Conservation (phyloP, 2,888 invertebrate genomes). For the Leucophenga montana region DNA sequence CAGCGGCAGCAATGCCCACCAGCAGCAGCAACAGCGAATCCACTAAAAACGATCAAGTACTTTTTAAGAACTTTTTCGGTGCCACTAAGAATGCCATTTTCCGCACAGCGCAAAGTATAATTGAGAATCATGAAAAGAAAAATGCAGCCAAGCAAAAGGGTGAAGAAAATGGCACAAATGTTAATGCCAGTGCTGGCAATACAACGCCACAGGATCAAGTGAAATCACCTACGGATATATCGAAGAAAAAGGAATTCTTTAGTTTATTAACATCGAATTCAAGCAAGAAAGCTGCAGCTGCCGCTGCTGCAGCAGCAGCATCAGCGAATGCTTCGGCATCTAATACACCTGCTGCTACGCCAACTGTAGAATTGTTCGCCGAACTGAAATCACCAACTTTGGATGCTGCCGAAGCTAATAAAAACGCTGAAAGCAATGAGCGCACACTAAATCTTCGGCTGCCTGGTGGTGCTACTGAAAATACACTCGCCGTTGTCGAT, state of each 20-base stretch:
- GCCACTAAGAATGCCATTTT: slow-evolving; percentile 74
- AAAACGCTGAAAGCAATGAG: slow-evolving; percentile 41
- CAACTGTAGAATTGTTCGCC: slow-evolving; percentile 44
- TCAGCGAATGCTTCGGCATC: slow-evolving; percentile 36
- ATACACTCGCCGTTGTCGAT: slow-evolving; percentile 24
- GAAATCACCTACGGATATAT: slow-evolving; percentile 71
- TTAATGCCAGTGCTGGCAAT: slow-evolving; percentile 14
- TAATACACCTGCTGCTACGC: slow-evolving; percentile 50
- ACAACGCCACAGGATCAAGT: slow-evolving; percentile 52
- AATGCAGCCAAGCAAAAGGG: slow-evolving; percentile 71
- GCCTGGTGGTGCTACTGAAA: slow-evolving; percentile 50
- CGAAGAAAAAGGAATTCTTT: slow-evolving; percentile 72
- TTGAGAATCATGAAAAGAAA: slow-evolving; percentile 73
- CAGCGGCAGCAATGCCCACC: slow-evolving; percentile 49
- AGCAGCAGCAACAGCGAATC: slow-evolving; percentile 46
- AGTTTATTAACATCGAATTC: slow-evolving; percentile 70
- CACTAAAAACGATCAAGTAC: slow-evolving; percentile 70
- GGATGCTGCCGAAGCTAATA: slow-evolving; percentile 9
- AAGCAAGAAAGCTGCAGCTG: slow-evolving; percentile 68
- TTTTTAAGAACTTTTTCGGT: slow-evolving; percentile 73
- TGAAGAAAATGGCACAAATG: slow-evolving; percentile 29
- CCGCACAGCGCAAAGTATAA: slow-evolving; percentile 73
- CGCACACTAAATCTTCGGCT: slow-evolving; percentile 62
- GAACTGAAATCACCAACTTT: slow-evolving; percentile 24
- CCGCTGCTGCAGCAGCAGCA: slow-evolving; percentile 61